A percentile compares a stretch with the other conserved stretches of the same genome.
These are phyloP conservation scores for Drosophila prolongata DNA, from an alignment of 2,888 invertebrate genomes.

Conservation along the genomic window DNA sequence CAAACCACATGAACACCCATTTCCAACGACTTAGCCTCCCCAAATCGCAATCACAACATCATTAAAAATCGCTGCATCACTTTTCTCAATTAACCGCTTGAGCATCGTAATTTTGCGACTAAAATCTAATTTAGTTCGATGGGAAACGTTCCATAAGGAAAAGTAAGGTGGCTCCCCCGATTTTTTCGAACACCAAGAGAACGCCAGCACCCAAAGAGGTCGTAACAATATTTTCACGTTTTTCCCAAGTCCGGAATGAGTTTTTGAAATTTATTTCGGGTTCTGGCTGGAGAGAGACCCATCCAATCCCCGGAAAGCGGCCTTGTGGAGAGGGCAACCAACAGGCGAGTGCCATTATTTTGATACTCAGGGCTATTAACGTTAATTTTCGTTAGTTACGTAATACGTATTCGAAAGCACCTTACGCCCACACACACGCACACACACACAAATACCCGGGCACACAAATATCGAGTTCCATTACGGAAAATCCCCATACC, in stretches of 20 bases:
- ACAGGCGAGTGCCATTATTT: slow-evolving; percentile 71
- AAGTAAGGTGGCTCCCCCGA: slow-evolving; percentile 6
- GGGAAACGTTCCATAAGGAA: slow-evolving; percentile 38
- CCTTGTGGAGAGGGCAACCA: slow-evolving; percentile 42
- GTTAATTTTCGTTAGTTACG: slow-evolving; percentile 81
- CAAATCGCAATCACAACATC: slow-evolving; percentile 54
- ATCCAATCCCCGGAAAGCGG: slow-evolving; percentile 41
- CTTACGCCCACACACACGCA: slow-evolving; percentile 51
- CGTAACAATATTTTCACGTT: slow-evolving; percentile 82
- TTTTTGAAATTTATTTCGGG: slow-evolving; percentile 71
- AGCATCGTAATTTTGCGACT: slow-evolving; percentile 72
- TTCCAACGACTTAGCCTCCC: slow-evolving; percentile 11
- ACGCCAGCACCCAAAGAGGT: slow-evolving; percentile 55
- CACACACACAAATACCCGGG: slow-evolving; percentile 14
- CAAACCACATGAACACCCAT: slow-evolving; percentile 13
- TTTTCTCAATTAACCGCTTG: slow-evolving; percentile 69
- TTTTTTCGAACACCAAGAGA: slow-evolving; percentile 12
- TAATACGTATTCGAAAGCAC: slow-evolving; percentile 79
- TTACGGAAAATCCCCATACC: slow-evolving; percentile 51
- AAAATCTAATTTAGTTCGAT: slow-evolving; percentile 75
- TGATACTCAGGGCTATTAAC: slow-evolving; percentile 78
- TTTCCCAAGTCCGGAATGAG: slow-evolving; percentile 79
- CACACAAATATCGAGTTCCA: slow-evolving; percentile 59
- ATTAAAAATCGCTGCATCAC: slow-evolving; percentile 72
- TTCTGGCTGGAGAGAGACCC: slow-evolving; percentile 26